Percentiles rank a stretch among this genome's conserved stretches.
These are phyloP conservation scores for Rostratula benghalensis DNA, from an alignment of 2,113 vertebrate species.

Conservation along the genomic window DNA sequence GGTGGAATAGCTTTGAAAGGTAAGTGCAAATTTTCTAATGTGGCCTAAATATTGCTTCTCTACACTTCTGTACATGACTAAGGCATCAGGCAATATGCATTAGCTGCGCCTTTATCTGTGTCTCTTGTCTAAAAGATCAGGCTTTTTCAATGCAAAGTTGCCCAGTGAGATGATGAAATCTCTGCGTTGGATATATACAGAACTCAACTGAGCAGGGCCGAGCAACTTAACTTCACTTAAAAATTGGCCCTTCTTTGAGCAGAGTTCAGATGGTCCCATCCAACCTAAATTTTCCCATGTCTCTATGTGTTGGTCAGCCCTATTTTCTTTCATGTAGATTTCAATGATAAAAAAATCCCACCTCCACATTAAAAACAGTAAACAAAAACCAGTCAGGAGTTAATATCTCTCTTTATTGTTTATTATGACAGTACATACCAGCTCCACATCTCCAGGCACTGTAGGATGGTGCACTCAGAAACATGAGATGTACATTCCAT, in stretches of 20 bases:
- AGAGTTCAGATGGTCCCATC: background rate
- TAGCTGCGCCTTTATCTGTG: background rate
- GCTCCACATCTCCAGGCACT: background rate
- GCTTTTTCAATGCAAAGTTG: background rate
- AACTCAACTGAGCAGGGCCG: background rate
- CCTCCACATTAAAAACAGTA: background rate
- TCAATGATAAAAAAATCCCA: background rate
- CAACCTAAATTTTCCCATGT: background rate
- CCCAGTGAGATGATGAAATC: background rate
- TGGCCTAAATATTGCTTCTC: background rate
- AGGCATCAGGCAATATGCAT: background rate
- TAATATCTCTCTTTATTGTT: background rate
- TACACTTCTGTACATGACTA: background rate
- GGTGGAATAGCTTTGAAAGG: background rate
- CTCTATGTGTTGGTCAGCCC: background rate
- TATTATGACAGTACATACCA: background rate
- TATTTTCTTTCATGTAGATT: background rate
- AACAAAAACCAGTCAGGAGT: background rate
- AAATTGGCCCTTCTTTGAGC: background rate
- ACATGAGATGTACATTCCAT: background rate
- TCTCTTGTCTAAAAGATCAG: background rate
- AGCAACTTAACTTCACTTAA: background rate
- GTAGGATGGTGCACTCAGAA: background rate
- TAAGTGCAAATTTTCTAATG: background rate
- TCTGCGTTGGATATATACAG: background rate